These are phyloP conservation scores for Microcebus griseorufus DNA, from an alignment of 2,113 vertebrate species.

Conservation along the genomic window DNA sequence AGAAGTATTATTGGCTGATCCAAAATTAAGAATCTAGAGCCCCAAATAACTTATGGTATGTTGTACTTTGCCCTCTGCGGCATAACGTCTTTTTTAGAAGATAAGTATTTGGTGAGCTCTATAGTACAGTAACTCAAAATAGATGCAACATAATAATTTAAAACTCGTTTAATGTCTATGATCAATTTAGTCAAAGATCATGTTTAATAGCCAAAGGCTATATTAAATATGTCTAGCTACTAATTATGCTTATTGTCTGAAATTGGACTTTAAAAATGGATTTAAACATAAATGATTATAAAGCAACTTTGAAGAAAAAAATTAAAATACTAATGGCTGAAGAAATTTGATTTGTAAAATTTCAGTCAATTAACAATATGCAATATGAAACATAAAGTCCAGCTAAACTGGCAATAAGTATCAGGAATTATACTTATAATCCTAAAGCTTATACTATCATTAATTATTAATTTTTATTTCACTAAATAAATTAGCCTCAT, in stretches of 20 bases:
- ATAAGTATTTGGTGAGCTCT: conserved; percentile 13
- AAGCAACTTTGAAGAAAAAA: background rate
- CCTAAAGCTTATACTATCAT: background rate
- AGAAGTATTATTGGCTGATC: background rate
- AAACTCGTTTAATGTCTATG: conserved; percentile 4
- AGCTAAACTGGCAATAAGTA: background rate
- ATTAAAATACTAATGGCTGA: conserved; percentile 10
- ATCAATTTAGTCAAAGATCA: conserved; percentile 31
- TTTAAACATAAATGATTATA: conserved; percentile 29
- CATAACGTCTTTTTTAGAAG: background rate
- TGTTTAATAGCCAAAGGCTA: conserved; percentile 29
- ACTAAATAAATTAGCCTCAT: background rate
- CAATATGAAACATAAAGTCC: conserved; percentile 20
- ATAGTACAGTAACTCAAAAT: conserved; percentile 31
- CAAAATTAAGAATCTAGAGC: conserved; percentile 9
- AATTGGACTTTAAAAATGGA: conserved; percentile 36
- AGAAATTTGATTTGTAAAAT: conserved; percentile 21
- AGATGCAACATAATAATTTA: conserved; percentile 15
- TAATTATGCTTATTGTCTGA: background rate
- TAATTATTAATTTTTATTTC: conserved; percentile 31
- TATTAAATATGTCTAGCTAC: conserved; percentile 42
- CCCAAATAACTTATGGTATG: background rate
- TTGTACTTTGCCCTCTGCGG: background rate
- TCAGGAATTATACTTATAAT: background rate
- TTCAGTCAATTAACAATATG: background rate